Base-by-base conservation (phyloP, 2,888 invertebrate genomes). In the Papilio demoleus region DNA sequence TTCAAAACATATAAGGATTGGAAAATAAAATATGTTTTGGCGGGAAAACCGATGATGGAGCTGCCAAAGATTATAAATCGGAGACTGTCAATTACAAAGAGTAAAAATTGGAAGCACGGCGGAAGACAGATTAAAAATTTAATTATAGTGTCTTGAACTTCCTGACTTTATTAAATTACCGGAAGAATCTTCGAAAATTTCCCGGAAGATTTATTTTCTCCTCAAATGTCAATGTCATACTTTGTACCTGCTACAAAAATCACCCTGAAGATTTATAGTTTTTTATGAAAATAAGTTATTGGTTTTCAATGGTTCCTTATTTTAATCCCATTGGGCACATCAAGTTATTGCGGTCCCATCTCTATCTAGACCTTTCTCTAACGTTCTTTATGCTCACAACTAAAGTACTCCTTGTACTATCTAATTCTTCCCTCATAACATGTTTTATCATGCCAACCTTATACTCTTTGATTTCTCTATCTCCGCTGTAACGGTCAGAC, bases 41-140 rank as follows among this genome's bases (percentile, higher is more conserved):
- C 19, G 68, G 63, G 38, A 27, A 68, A 63, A 45, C 42, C 68
- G 24, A n/a, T 14, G 58, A 67, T 14, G 45, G 62, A 24, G 56
- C 56, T 22, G 40, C 4, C 27, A 53, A 14, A 65, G 64, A 56
- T 40, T 64, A 53, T 53, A 38, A 40, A 53, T 19, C 14, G 1
- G 19, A 11, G 45, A 45, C 45, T 2, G 0, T 6, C 53, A 11
- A 27, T n/a, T n/a, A 53, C 27, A 27, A 27, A 53, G 53, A 53
- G 27, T 56, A 56, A 11, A 56, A 31, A 56, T 31, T 4, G n/a
- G 5, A n/a, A 9, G 9, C 53, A 17, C 9, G 4, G 8, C 9
- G 9, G 17, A 53, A 31, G 8, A 53, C n/a, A 31, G 53, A 14
- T 53, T 31, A 53, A 31, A n/a, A 31, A 31, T 31, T 56, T 31